Evolutionary conservation across 2,113 vertebrate species (phyloP), one percentile per base, ranked within the genome.

Genomic region (Hippocampus comes): DNA sequence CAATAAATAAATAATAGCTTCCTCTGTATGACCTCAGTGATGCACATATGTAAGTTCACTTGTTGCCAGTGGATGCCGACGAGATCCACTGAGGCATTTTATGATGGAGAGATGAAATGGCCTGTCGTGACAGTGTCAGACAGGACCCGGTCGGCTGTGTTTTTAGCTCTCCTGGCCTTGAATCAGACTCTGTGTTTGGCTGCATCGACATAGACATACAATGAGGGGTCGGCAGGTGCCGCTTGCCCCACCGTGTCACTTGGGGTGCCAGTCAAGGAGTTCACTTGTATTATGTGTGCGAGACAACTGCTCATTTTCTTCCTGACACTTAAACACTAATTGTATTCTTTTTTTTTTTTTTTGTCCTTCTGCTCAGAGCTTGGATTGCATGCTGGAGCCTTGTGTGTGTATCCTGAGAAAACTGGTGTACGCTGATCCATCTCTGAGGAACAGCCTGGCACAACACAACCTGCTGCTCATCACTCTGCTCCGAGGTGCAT

Each of bases 361-460:
- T 84, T 78, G 79, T 49, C 78, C 70, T 74, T 78, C 66, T 81
- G 83, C 77, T 76, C 74, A 99, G 97, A 87, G 90, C 63, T 79
- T 92, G 53, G 96, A 96, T 59, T 91, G 93, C 78, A 81, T 99
- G 66, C 69, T 92, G 66, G 92, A 92, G 66, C 93, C 96, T 0
- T 94, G 95, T 74, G 82, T 96, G 18, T 87, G 82, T 0, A 89
- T 99, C 34, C 86, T 99, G 73, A 92, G 96, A 78, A 98, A 98
- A 82, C 83, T 99, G 68, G 85, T 94, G 21, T 95, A 85, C 46
- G 94, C 90, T 0, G 97, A 99, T 85, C 90, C 94, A 0, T 86
- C 63, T 49, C 79, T 93, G 78, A 95, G 97, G 41, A 85, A 82
- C 66, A 89, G 91, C 53, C 91, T 99, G 56, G 93, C 95, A 2